These are phyloP conservation scores for Helicolenus hilgendorfi DNA, from an alignment of 2,797 vertebrate genomes.

Conservation along the genomic window DNA sequence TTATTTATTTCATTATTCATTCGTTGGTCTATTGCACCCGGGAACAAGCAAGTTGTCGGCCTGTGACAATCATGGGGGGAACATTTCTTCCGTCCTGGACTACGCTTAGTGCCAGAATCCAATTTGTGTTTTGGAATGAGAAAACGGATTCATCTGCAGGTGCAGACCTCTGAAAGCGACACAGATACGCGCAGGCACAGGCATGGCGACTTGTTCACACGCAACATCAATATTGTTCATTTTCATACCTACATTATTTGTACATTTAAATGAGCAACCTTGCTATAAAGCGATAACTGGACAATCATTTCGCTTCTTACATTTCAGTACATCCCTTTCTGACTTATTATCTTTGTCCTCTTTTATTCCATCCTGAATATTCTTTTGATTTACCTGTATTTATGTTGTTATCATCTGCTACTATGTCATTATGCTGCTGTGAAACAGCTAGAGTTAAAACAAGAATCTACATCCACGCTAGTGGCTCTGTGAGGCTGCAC, in stretches of 20 bases:
- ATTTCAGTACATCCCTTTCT: not conserved
- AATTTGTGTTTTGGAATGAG: slow-evolving; percentile 83
- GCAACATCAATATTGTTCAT: slow-evolving; percentile 1
- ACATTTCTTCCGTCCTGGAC: slow-evolving; percentile 68
- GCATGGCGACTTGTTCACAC: not conserved
- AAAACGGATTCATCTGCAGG: slow-evolving; percentile 77
- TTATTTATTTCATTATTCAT: slow-evolving; percentile 87
- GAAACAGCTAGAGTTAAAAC: not conserved
- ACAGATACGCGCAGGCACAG: slow-evolving; percentile 17
- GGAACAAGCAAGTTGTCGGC: slow-evolving; percentile 69
- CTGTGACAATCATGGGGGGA: slow-evolving; percentile 76
- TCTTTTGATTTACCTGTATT: not conserved
- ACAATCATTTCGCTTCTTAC: not conserved
- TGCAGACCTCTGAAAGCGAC: slow-evolving; percentile 56
- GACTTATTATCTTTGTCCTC: not conserved
- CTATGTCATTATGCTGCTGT: not conserved
- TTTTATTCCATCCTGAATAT: not conserved
- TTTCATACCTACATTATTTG: slow-evolving; percentile 30
- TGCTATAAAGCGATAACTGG: not conserved
- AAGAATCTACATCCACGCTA: not conserved
- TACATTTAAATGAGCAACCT: slow-evolving; percentile 29
- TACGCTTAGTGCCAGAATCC: slow-evolving; percentile 64
- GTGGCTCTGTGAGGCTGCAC: not conserved
- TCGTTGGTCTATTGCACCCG: slow-evolving; percentile 80
- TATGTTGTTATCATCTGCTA: slow-evolving; percentile 6